Percentiles rank a stretch among this genome's conserved stretches.
Evolutionary conservation across 2,113 vertebrate species (phyloP).

Genomic region (Triplophysa siluroides): DNA sequence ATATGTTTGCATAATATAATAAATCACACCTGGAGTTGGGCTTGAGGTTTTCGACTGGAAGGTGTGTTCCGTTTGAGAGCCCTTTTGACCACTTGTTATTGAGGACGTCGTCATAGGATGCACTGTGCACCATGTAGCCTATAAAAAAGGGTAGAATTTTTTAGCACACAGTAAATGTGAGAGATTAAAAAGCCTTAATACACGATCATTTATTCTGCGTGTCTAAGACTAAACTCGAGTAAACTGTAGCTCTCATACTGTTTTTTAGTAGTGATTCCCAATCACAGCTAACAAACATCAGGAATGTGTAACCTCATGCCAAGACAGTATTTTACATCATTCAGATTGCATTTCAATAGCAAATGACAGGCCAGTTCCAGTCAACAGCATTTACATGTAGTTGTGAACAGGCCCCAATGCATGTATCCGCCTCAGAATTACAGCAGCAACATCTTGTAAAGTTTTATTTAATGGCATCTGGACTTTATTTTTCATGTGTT

Average conservation of each 20-base stretch:
- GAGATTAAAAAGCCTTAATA: too few relatives aligned
- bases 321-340: constrained; percentile 6
- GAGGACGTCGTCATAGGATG: constrained; percentile 94
- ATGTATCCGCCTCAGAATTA: background rate
- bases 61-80: constrained; percentile 79
- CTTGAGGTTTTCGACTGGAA: constrained; percentile 95
- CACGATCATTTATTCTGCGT: background rate
- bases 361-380: background rate
- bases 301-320: constrained; percentile 22
- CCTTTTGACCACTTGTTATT: constrained; percentile 92
- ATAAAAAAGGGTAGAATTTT: constrained; percentile 15
- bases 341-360: background rate
- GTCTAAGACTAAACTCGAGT: background rate
- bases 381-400: background rate
- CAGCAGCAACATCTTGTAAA: background rate
- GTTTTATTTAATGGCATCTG: background rate
- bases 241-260: background rate
- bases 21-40: constrained; percentile 89
- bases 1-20: constrained; percentile 6
- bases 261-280: constrained; percentile 1
- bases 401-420: background rate
- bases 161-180: background rate
- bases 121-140: constrained; percentile 96
- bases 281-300: background rate
- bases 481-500: background rate